These are phyloP conservation scores for Lasioglossum pauxillum DNA, from an alignment of 2,888 invertebrate species.

Conservation along the genomic window DNA sequence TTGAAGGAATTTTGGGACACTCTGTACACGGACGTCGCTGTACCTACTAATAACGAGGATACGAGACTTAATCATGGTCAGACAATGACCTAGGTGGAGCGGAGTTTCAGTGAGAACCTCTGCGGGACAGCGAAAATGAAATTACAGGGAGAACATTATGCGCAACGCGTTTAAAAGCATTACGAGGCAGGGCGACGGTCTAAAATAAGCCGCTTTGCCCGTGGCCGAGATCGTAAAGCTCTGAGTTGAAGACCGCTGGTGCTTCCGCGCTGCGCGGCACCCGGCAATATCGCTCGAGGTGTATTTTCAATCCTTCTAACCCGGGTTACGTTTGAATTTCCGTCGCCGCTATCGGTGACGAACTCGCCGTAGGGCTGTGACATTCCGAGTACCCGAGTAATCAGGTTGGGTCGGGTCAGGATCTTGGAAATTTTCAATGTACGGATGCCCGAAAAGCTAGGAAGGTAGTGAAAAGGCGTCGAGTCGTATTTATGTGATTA, in stretches of 20 bases:
- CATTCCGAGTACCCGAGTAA: too few relatives aligned
- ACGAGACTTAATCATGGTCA: background rate
- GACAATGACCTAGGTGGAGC: background rate
- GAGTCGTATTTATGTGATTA: too few relatives aligned
- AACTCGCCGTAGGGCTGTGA: too few relatives aligned
- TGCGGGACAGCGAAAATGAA: conserved; percentile 41
- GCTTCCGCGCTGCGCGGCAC: conserved; percentile 40
- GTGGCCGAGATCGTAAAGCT: conserved; percentile 62
- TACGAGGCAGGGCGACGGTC: conserved; percentile 49
- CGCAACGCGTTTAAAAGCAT: conserved; percentile 56
- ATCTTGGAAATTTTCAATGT: too few relatives aligned
- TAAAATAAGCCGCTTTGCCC: conserved; percentile 60
- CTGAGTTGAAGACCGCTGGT: conserved; percentile 52
- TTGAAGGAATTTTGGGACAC: too few relatives aligned
- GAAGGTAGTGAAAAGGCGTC: too few relatives aligned
- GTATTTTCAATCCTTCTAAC: conserved; percentile 36
- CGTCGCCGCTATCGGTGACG: conserved; percentile 20
- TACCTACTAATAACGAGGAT: too few relatives aligned
- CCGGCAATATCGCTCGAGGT: conserved; percentile 34
- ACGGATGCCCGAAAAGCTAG: too few relatives aligned
- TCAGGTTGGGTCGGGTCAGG: too few relatives aligned
- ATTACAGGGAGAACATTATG: conserved; percentile 54
- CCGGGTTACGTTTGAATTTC: conserved; percentile 12
- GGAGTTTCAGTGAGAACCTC: conserved; percentile 18
- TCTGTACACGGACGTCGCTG: too few relatives aligned